Evolutionary conservation across 2,888 invertebrate genomes (phyloP).

Genomic region (Lasioglossum marginatum): DNA sequence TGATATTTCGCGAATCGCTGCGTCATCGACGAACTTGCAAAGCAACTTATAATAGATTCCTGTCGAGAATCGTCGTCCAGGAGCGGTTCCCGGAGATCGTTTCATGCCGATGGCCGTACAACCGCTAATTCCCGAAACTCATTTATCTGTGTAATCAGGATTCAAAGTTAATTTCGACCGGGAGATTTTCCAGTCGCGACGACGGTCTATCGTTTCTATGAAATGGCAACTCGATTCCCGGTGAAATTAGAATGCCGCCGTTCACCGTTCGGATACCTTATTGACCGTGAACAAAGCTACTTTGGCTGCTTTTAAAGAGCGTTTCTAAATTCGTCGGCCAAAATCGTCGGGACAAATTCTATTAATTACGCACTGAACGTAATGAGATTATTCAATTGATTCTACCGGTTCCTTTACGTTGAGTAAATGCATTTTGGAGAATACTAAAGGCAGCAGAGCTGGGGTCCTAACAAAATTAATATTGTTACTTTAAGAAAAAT

Average conservation of each 20-base stretch:
- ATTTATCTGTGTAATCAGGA: constrained; percentile 27
- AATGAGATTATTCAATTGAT: too few relatives aligned
- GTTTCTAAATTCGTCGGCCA: too few relatives aligned
- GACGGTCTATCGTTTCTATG: background rate
- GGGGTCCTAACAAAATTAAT: too few relatives aligned
- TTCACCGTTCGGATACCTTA: background rate
- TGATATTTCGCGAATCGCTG: constrained; percentile 14
- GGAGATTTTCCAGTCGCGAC: background rate
- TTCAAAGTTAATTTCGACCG: constrained; percentile 23
- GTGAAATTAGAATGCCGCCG: background rate
- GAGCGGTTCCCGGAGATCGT: background rate
- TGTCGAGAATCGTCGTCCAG: background rate
- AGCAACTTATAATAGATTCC: constrained; percentile 44
- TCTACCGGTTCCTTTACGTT: too few relatives aligned
- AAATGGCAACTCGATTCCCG: background rate
- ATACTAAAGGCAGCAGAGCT: too few relatives aligned
- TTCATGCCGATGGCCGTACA: background rate
- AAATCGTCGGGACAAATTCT: too few relatives aligned
- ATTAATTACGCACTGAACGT: too few relatives aligned
- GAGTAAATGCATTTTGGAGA: too few relatives aligned
- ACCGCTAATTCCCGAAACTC: constrained; percentile 31
- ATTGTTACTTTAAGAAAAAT: too few relatives aligned
- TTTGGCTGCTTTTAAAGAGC: background rate
- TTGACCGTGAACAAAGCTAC: background rate
- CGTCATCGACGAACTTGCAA: background rate